A percentile compares a stretch with the other conserved stretches of the same genome.
These are phyloP conservation scores for Sycophila texana DNA, from an alignment of 2,888 invertebrate species.

Conservation along the genomic window DNA sequence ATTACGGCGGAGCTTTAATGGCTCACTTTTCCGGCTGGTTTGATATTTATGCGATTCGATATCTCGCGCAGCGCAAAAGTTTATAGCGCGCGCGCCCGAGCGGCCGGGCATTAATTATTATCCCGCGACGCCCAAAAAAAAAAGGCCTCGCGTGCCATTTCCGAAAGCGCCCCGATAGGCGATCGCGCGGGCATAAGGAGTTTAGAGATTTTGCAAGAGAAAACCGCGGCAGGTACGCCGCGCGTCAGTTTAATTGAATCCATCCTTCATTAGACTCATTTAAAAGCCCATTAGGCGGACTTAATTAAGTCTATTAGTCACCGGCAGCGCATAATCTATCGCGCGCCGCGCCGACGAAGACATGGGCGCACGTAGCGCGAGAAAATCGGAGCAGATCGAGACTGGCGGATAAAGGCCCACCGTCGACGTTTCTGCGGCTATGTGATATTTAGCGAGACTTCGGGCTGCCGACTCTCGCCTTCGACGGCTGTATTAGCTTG, in stretches of 20 bases:
- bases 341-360: background rate
- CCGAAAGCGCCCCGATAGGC: slow-evolving; percentile 1
- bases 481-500: background rate
- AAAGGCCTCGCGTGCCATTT: slow-evolving; percentile 3
- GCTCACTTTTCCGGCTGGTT: slow-evolving; percentile 14
- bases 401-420: background rate
- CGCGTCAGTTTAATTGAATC: slow-evolving; percentile 7
- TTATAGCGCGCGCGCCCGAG: background rate
- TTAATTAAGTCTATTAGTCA: slow-evolving; percentile 24
- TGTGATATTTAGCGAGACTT: background rate
- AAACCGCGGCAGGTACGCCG: background rate
- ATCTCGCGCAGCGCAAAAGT: no score
- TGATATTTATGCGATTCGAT: slow-evolving; percentile 23
- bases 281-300: background rate
- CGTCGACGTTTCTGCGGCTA: background rate
- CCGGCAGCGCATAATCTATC: background rate
- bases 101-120: slow-evolving; percentile 12
- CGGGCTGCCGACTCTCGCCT: background rate
- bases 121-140: background rate
- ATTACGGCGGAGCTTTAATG: background rate
- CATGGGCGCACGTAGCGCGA: background rate
- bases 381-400: background rate
- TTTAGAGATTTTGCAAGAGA: slow-evolving; percentile 7
- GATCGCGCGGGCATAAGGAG: background rate
- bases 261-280: slow-evolving; percentile 21